Conservation (phyloP, 2,797 vertebrate genomes). For the Lepus townsendii region DNA sequence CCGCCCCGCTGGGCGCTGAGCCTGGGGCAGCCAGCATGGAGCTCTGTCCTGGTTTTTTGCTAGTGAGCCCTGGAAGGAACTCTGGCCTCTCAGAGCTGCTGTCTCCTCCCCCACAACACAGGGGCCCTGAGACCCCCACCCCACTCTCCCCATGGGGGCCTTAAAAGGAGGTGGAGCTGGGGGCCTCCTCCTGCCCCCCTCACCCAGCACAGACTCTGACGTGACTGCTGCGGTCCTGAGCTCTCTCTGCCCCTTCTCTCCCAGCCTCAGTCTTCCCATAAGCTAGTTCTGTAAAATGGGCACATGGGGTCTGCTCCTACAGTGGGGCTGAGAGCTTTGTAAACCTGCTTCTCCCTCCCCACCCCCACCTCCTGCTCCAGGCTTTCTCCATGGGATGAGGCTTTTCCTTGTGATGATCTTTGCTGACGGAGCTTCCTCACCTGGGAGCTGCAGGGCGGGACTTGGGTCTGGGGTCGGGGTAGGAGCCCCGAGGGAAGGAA, state of each 20-base stretch:
- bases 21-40: background rate
- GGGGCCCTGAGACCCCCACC: too few relatives aligned
- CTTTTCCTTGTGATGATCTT: background rate
- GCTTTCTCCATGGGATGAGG: too few relatives aligned
- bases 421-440: background rate
- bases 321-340: too few relatives aligned
- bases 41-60: background rate
- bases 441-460: background rate
- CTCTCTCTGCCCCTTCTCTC: background rate
- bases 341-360: background rate
- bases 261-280: background rate
- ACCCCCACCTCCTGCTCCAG: background rate
- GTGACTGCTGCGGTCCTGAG: too few relatives aligned
- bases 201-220: too few relatives aligned
- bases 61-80: background rate
- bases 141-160: accelerated
- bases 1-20: too few relatives aligned
- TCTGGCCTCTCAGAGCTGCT: background rate
- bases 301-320: too few relatives aligned
- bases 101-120: background rate
- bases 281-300: background rate
- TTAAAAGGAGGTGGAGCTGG: background rate
- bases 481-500: background rate
- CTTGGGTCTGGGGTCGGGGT: background rate
- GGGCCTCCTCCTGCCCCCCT: accelerated